These are phyloP conservation scores for Patella ulyssiponensis DNA, from an alignment of 2,888 invertebrate species.

Conservation along the genomic window DNA sequence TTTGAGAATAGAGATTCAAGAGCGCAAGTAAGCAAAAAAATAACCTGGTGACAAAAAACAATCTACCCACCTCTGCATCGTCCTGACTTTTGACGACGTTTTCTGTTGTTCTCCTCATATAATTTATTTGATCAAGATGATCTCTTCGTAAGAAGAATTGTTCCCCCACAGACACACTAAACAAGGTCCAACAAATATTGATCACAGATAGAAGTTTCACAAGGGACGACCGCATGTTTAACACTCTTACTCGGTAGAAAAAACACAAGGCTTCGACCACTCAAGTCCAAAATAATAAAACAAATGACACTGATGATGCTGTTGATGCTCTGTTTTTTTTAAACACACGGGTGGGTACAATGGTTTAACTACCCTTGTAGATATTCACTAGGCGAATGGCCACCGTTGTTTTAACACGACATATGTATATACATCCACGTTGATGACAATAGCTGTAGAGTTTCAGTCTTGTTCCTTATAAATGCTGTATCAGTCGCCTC, in stretches of 20 bases:
- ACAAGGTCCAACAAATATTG: constrained; percentile 26
- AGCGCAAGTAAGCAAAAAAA: not conserved
- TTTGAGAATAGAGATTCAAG: not conserved
- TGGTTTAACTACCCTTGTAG: no score
- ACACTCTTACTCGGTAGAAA: no score
- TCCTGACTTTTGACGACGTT: constrained; percentile 52
- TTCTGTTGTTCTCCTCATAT: constrained; percentile 39
- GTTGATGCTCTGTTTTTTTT: no score
- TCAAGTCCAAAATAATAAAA: no score
- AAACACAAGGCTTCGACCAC: no score
- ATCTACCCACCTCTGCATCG: constrained; percentile 56
- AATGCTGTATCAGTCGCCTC: not conserved
- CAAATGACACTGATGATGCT: no score
- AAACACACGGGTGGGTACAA: no score
- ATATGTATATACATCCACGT: no score
- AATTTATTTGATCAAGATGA: constrained; percentile 56
- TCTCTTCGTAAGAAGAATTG: constrained; percentile 60
- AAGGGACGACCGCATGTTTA: constrained; percentile 19
- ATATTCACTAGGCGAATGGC: no score
- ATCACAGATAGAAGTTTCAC: constrained; percentile 29
- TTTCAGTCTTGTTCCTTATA: not conserved
- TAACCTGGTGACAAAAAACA: not conserved
- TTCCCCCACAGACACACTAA: constrained; percentile 43
- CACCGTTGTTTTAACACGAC: no score
- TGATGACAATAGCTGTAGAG: no score